Conservation (phyloP, 2,888 invertebrate genomes). For the Macaria notata region DNA sequence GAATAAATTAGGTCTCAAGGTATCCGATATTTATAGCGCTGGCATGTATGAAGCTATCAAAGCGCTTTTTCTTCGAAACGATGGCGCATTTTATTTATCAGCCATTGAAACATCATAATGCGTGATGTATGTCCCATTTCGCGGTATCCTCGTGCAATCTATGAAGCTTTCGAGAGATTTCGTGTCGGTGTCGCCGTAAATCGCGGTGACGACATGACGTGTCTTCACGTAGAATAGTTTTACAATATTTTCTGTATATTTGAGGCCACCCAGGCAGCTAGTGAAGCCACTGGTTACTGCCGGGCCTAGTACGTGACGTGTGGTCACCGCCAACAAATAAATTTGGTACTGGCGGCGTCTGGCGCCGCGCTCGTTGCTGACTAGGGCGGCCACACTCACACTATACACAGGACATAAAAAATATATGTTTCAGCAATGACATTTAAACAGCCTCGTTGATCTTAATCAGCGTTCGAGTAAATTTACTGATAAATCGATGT, state of each 20-base stretch:
- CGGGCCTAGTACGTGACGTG: constrained; percentile 28
- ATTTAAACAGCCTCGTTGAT: constrained; percentile 29
- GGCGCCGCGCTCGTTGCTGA: constrained; percentile 39
- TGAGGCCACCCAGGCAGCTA: constrained; percentile 29
- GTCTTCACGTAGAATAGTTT: constrained; percentile 9
- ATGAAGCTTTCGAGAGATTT: no score
- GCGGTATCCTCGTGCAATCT: background rate
- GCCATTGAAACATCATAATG: constrained; percentile 13
- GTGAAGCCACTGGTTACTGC: constrained; percentile 24
- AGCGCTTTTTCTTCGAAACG: constrained; percentile 15
- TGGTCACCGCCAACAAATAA: constrained; percentile 33
- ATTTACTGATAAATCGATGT: constrained; percentile 16
- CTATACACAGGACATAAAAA: background rate
- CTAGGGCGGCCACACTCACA: constrained; percentile 33
- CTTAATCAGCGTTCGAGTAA: constrained; percentile 23
- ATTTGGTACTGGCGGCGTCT: constrained; percentile 36
- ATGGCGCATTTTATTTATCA: constrained; percentile 10
- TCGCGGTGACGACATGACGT: constrained; percentile 10
- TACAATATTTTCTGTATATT: constrained; percentile 13
- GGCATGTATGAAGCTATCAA: constrained; percentile 1
- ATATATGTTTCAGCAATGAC: constrained; percentile 26
- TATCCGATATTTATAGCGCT: constrained; percentile 14
- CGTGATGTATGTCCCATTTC: constrained; percentile 3
- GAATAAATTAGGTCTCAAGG: constrained; percentile 18
- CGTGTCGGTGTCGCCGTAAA: constrained; percentile 6